Percentiles rank a stretch among this genome's conserved stretches.
Evolutionary conservation across 2,113 vertebrate genomes (phyloP).

Genomic region (Telmatochromis brachygnathus): DNA sequence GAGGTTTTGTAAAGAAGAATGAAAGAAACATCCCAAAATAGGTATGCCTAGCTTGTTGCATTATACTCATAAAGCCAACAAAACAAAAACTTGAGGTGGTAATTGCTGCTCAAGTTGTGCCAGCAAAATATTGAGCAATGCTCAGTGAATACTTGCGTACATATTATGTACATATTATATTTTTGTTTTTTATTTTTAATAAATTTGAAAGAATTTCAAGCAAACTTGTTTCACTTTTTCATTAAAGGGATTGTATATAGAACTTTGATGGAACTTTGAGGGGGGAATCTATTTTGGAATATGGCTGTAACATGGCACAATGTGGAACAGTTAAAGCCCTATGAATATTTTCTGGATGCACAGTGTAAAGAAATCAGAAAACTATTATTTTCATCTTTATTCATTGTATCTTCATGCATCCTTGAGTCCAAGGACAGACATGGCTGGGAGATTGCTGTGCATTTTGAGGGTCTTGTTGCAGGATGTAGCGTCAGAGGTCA

Average conservation of each 20-base stretch:
- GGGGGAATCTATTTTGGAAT: neutral
- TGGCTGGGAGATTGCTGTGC: slow-evolving; percentile 21
- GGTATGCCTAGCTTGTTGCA: neutral
- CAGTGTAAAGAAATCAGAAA: neutral
- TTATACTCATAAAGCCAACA: neutral
- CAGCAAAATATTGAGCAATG: neutral
- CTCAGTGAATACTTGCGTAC: neutral
- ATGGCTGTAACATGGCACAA: neutral
- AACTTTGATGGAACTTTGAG: neutral
- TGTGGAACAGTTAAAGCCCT: neutral
- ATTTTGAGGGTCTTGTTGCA: slow-evolving; percentile 19
- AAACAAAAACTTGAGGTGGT: neutral
- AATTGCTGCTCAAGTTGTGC: neutral
- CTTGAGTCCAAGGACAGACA: slow-evolving; percentile 12
- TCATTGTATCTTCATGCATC: neutral
- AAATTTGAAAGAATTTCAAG: neutral
- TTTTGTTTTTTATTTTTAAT: neutral
- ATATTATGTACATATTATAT: neutral
- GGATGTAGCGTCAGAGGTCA: slow-evolving; percentile 55
- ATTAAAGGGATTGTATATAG: neutral
- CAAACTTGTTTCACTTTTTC: neutral
- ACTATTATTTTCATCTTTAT: neutral
- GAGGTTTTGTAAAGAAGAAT: neutral
- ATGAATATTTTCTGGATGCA: neutral
- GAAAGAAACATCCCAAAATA: neutral